Conservation (phyloP, 2,888 invertebrate species). For the Gerris lacustris region DNA sequence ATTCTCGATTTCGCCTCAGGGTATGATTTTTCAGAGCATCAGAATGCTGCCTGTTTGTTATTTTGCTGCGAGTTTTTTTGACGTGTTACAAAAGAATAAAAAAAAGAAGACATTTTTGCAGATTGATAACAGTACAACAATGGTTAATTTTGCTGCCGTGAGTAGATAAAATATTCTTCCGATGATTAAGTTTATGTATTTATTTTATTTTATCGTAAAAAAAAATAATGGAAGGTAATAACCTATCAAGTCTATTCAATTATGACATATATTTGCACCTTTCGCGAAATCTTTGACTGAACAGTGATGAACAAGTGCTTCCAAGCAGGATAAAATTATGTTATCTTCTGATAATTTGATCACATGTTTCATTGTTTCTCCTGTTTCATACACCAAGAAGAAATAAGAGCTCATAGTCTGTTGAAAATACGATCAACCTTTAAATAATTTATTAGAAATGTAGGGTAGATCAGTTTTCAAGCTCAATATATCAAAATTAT, state of each 20-base stretch:
- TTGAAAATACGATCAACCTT: not conserved
- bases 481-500: not conserved
- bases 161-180: too few species aligned
- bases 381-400: not conserved
- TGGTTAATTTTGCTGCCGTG: too few species aligned
- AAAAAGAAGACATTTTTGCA: too few species aligned
- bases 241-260: not conserved
- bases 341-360: slow-evolving; percentile 32
- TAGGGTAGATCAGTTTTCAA: not conserved
- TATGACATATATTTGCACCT: slow-evolving; percentile 11
- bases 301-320: slow-evolving; percentile 40
- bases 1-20: too few species aligned
- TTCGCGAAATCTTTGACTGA: slow-evolving; percentile 32
- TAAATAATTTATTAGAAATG: not conserved
- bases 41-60: too few species aligned
- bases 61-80: too few species aligned
- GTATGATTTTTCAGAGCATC: too few species aligned
- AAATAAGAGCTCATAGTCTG: not conserved
- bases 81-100: too few species aligned
- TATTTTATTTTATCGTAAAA: too few species aligned
- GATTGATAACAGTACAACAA: too few species aligned
- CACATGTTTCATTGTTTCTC: not conserved
- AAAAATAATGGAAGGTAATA: not conserved
- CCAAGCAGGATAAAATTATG: slow-evolving; percentile 38
- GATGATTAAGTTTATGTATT: too few species aligned